phyloP scores from a whole-genome alignment of 2,797 vertebrate genomes.

The Carcharodon carcharias region DNA sequence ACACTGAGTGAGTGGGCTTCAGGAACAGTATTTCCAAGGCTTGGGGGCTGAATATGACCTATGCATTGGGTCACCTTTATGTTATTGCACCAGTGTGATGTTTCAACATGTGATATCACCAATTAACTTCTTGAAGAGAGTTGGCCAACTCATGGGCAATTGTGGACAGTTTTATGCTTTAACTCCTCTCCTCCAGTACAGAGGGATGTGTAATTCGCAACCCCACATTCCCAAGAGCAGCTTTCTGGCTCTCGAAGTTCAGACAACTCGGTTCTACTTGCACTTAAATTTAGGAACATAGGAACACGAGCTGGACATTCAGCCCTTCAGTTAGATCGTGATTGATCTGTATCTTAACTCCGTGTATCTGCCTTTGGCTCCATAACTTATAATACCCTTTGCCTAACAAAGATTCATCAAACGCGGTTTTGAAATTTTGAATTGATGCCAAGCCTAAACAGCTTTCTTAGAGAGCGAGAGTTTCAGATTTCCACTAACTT shows the following conservation, averaged over 20 bases:
- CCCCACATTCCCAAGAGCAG: background rate
- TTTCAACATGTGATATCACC: background rate
- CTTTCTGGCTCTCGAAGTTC: too few relatives aligned
- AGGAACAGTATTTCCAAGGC: background rate
- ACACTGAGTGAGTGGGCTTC: background rate
- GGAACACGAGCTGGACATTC: too few relatives aligned
- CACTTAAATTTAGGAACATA: too few relatives aligned
- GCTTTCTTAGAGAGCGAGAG: background rate
- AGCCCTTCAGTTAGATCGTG: too few relatives aligned
- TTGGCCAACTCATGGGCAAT: too few relatives aligned
- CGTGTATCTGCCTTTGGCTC: too few relatives aligned
- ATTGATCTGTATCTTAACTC: too few relatives aligned
- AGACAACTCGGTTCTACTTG: too few relatives aligned
- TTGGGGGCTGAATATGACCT: too few relatives aligned
- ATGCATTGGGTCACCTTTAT: background rate
- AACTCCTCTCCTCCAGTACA: background rate
- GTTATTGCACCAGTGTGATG: background rate
- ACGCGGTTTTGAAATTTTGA: too few relatives aligned
- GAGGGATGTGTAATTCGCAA: background rate
- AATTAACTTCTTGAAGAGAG: background rate
- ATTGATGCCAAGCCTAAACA: background rate
- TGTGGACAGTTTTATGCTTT: background rate
- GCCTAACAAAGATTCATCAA: too few relatives aligned
- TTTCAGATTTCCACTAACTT: background rate
- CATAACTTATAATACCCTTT: too few relatives aligned